Base-by-base conservation (phyloP, 2,888 invertebrate species). In the Melipona bicolor region DNA sequence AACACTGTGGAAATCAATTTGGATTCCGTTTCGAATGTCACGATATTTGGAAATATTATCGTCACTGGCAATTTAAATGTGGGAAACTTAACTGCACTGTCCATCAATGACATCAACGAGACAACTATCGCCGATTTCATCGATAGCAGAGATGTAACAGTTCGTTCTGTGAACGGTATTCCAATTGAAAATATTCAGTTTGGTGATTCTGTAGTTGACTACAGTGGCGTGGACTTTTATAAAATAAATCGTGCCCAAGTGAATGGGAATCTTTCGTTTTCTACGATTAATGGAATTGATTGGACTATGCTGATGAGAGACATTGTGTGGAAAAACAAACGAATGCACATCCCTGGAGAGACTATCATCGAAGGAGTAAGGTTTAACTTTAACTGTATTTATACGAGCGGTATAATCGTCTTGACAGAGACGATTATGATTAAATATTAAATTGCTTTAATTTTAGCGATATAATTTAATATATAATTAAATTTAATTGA, bases 301-400 rank as follows among this genome's bases (percentile, higher is more conserved):
- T 96, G 96, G 95, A 83, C 93, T 0, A 89, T 93, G 13, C 93
- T 96, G 69, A 87, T 95, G 5, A 87, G 91, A 3, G 93, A 94
- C 61, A 86, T 96, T 15, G 95, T 96, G 69, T 94, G 96, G 85
- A 95, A 92, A 64, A 95, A 95, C 90, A 82, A 93, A 56, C 89
- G 92, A 0, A 92, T 90, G 75, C 85, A 93, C 52, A 93, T 95
- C 75, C 91, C 95, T 1, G 94, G 93, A 1, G 88, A 93, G n/a
- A 92, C 95, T 0, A 87, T 89, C 49, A 92, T 96, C 43, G 88
- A 94, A 67, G 96, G 96, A 84, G 96, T 96, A 94, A 94, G 94
- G 86, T 4, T 21, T 3, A 32, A 9, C 0, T 9, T 4, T n/a
- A 76, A 54, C 5, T 24, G 32, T 24, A 59, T 5, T 21, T 2